Percentiles rank a stretch among this genome's conserved stretches.
Conservation (phyloP, 2,113 vertebrate genomes). For the Pangasianodon gigas region DNA sequence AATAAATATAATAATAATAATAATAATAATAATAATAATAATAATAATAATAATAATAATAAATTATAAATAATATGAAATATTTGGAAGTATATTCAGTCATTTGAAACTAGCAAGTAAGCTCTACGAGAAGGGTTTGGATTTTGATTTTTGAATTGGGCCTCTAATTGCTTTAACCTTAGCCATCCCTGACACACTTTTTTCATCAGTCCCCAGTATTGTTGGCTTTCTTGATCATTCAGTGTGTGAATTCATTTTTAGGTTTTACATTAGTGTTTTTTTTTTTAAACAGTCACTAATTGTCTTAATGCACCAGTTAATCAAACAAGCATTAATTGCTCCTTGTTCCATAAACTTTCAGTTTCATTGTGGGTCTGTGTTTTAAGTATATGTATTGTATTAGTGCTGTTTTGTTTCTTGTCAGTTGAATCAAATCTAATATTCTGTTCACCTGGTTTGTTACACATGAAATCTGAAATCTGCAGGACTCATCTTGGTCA, state of each 20-base stretch:
- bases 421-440: neutral
- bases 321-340: neutral
- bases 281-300: conserved; percentile 21
- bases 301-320: neutral
- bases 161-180: conserved; percentile 29
- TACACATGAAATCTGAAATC: conserved; percentile 16
- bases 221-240: neutral
- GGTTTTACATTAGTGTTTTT: neutral
- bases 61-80: neutral
- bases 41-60: neutral
- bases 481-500: neutral
- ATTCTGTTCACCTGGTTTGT: neutral
- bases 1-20: too few species aligned
- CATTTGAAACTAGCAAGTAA: neutral
- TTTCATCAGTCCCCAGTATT: conserved; percentile 18
- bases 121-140: conserved; percentile 15
- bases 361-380: neutral
- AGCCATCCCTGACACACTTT: conserved; percentile 1
- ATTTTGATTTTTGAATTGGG: conserved; percentile 26
- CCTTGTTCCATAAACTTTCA: neutral
- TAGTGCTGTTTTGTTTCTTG: neutral
- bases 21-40: neutral
- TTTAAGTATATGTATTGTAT: neutral
- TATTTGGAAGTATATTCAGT: neutral
- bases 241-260: neutral